phyloP scores from a whole-genome alignment of 2,888 invertebrate genomes.

The Rosalia funebris region DNA sequence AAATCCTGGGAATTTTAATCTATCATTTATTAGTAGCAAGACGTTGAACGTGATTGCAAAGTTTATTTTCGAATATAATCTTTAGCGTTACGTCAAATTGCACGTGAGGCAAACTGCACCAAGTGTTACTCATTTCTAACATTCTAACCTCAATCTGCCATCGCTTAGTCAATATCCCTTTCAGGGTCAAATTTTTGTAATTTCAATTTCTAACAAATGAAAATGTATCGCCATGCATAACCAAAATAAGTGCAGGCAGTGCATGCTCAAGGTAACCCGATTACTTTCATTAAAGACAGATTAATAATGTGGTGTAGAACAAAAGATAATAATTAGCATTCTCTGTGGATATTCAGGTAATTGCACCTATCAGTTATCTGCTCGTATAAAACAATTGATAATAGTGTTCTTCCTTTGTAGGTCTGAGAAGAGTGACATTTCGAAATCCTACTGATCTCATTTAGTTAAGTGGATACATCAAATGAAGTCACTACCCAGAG shows the following conservation, averaged over 20 bases:
- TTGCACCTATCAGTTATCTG: neutral
- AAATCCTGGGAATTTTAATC: too few relatives aligned
- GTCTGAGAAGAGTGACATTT: neutral
- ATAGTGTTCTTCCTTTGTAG: constrained; percentile 9
- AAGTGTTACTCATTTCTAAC: neutral
- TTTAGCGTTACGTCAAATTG: neutral
- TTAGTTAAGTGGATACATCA: constrained; percentile 13
- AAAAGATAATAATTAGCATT: neutral
- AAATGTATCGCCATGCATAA: constrained; percentile 22
- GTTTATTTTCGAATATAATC: too few relatives aligned
- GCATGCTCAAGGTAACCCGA: constrained; percentile 11
- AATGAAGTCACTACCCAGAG: constrained; percentile 33
- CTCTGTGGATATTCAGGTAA: neutral
- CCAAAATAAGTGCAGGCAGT: constrained; percentile 1
- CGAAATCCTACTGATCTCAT: constrained; percentile 25
- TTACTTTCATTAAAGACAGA: neutral
- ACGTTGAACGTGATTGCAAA: too few relatives aligned
- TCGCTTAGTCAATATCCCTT: constrained; percentile 4
- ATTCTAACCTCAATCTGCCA: constrained; percentile 7
- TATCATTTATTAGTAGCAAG: too few relatives aligned
- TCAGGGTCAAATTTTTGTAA: constrained; percentile 20
- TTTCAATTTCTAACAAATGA: neutral
- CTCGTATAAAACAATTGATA: neutral
- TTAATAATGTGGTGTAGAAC: neutral
- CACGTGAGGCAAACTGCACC: constrained; percentile 2